Percentiles rank a stretch among this genome's conserved stretches.
Conservation (phyloP, 2,888 invertebrate species). For the Callimorpha dominula region DNA sequence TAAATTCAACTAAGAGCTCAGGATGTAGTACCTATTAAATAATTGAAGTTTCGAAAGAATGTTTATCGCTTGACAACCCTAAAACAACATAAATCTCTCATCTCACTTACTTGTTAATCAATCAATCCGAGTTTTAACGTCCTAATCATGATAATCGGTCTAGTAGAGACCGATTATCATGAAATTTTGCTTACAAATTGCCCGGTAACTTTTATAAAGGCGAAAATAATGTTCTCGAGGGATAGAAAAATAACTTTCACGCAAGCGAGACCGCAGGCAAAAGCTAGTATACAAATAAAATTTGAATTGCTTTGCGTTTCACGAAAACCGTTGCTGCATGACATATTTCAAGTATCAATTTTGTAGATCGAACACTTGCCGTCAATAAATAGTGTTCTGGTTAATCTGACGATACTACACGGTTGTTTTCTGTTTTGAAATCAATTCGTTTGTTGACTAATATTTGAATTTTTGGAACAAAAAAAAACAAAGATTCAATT, state of each 20-base stretch:
- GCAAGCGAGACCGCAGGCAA: no score
- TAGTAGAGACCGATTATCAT: no score
- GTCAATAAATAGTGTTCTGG: background rate
- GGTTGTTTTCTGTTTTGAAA: background rate
- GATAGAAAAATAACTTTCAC: no score
- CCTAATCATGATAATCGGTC: no score
- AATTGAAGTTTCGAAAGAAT: no score
- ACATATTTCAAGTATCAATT: constrained; percentile 16
- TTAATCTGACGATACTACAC: constrained; percentile 1
- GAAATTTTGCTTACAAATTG: no score
- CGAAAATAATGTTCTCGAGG: no score
- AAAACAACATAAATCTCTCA: constrained; percentile 15
- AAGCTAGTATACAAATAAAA: background rate
- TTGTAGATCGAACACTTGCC: background rate
- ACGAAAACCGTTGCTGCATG: constrained; percentile 23
- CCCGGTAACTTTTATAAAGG: no score
- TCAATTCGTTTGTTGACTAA: background rate
- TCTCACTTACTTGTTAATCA: constrained; percentile 7
- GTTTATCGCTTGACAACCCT: constrained; percentile 31
- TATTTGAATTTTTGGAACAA: background rate
- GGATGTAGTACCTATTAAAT: no score
- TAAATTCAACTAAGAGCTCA: no score
- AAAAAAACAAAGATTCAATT: background rate
- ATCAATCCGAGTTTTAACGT: constrained; percentile 18
- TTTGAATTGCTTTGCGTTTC: background rate